Evolutionary conservation across 2,888 invertebrate genomes (phyloP), one percentile per base, ranked within the genome.

Genomic region (Serripes groenlandicus): DNA sequence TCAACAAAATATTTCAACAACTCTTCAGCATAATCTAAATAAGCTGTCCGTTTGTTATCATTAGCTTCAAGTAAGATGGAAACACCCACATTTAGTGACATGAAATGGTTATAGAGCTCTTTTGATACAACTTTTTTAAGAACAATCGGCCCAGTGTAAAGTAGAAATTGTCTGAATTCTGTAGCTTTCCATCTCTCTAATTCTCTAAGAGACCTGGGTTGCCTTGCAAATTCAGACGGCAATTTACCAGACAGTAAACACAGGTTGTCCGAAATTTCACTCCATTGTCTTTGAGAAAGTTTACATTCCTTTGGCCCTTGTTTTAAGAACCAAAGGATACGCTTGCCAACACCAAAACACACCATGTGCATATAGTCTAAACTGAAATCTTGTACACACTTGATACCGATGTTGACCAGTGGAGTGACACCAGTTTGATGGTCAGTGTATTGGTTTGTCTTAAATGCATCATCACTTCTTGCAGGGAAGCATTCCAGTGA

Each of bases 301-400:
- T n/a, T n/a, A n/a, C n/a, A n/a, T n/a, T n/a, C 90, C 91, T 76
- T 78, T 84, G 30, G 85, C 82, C 87, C 89, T 89, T 30, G 83
- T 42, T 11, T 71, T 11, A 32, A 91, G n/a, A n/a, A n/a, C n/a
- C n/a, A n/a, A n/a, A n/a, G 35, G 4, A 90, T 30, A 34, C 85
- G 76, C 77, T 83, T 89, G 49, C 85, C 78, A 7, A 92, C 90
- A 71, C 93, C 93, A 15, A 92, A 70, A 69, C 91, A 92, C 4
- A 91, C 88, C 11, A 90, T 82, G 75, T 93, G 93, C 93, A 93
- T 93, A 60, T 90, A 91, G 77, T 93, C 92, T 15, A 92, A 62
- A 9, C 90, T 88, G 83, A 93, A 89, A 56, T 88, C 79, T 15
- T 80, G 37, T n/a, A 91, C 83, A 78, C 88, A 71, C 0, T 88